These are phyloP conservation scores for Agrilus planipennis DNA, from an alignment of 1,140 invertebrate species.

Conservation along the genomic window DNA sequence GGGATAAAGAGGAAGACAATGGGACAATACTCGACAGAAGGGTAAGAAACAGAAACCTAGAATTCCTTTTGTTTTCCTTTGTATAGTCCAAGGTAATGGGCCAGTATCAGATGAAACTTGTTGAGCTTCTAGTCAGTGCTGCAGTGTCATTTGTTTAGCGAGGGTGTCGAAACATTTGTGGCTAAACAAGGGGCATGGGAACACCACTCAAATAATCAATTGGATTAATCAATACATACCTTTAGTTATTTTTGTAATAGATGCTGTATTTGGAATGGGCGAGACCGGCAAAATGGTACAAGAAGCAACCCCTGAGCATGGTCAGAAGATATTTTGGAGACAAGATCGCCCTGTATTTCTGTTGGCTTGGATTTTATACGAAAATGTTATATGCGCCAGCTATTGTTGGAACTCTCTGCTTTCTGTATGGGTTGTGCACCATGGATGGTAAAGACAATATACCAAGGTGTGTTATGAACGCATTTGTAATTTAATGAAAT, in stretches of 20 bases:
- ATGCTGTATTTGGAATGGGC: slow-evolving; percentile 85
- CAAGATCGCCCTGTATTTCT: slow-evolving; percentile 93
- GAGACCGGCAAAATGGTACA: slow-evolving; percentile 72
- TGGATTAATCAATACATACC: slow-evolving; percentile 3
- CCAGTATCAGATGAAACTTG: no score
- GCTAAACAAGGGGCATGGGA: background rate
- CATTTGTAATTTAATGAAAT: no score
- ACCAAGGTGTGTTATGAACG: slow-evolving; percentile 59
- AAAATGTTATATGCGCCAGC: slow-evolving; percentile 80
- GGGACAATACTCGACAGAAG: slow-evolving; percentile 59
- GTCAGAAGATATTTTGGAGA: slow-evolving; percentile 89
- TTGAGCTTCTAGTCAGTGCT: background rate
- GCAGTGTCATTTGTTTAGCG: background rate
- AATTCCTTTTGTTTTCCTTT: slow-evolving; percentile 5
- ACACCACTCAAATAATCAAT: background rate
- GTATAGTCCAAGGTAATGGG: background rate
- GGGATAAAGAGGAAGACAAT: slow-evolving; percentile 52
- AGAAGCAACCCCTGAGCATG: slow-evolving; percentile 82
- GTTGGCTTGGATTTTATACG: slow-evolving; percentile 98
- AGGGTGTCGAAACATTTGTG: background rate
- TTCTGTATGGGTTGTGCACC: slow-evolving; percentile 74
- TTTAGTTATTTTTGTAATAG: slow-evolving; percentile 34
- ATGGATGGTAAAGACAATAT: slow-evolving; percentile 71
- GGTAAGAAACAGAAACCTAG: slow-evolving; percentile 40
- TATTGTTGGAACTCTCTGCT: slow-evolving; percentile 75